Evolutionary conservation across 2,113 vertebrate species (phyloP).

Genomic region (Prionailurus viverrinus): DNA sequence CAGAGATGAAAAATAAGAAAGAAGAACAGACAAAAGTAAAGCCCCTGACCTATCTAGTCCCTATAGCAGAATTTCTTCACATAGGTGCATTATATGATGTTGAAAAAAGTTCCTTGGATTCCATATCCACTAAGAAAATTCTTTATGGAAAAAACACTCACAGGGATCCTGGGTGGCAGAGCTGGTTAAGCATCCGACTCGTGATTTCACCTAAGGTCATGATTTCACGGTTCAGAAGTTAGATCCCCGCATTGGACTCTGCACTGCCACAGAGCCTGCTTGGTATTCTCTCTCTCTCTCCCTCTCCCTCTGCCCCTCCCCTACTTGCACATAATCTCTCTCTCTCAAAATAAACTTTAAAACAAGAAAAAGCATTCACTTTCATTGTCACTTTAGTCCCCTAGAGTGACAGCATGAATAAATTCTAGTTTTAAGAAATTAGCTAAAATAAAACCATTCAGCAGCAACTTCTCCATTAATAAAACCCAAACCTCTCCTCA

Average conservation of each 20-base stretch:
- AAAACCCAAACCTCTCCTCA: slow-evolving; percentile 29
- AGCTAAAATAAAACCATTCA: slow-evolving; percentile 51
- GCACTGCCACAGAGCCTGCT: too few relatives aligned
- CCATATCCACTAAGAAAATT: neutral
- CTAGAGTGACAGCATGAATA: slow-evolving; percentile 6
- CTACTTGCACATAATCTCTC: too few relatives aligned
- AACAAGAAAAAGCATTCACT: neutral
- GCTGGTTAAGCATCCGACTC: too few relatives aligned
- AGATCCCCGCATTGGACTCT: too few relatives aligned
- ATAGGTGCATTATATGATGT: neutral
- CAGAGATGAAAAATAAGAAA: neutral
- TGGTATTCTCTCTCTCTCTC: too few relatives aligned
- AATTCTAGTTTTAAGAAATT: slow-evolving; percentile 71
- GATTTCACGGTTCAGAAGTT: too few relatives aligned
- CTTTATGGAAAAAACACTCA: neutral
- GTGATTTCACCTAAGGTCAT: too few relatives aligned
- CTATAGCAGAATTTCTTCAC: slow-evolving; percentile 41
- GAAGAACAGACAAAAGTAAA: slow-evolving; percentile 17
- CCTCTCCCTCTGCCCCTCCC: too few relatives aligned
- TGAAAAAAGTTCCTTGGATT: neutral
- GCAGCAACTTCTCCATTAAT: slow-evolving; percentile 44
- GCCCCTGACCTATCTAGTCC: neutral
- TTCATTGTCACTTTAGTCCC: slow-evolving; percentile 18
- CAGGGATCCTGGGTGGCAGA: too few relatives aligned
- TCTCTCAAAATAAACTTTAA: too few relatives aligned